Evolutionary conservation across 2,797 vertebrate species (phyloP).

Genomic region (Typhlichthys eigenmanni): DNA sequence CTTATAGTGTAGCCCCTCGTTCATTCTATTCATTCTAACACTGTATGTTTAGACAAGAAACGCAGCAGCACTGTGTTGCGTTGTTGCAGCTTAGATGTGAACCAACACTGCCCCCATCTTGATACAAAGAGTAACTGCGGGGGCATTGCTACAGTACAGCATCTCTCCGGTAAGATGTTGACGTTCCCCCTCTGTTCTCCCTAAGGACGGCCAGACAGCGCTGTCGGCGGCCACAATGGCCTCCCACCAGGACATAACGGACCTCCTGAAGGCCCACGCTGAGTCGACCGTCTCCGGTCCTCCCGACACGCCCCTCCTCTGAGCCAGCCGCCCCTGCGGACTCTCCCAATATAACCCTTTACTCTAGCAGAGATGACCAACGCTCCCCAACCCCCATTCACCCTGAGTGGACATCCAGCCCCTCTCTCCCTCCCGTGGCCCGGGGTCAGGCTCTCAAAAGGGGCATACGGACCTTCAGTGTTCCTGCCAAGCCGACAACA

Average conservation of each 20-base stretch:
- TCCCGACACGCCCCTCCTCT: constrained; percentile 51
- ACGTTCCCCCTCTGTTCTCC: constrained; percentile 13
- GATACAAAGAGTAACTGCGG: constrained; percentile 42
- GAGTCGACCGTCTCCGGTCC: constrained; percentile 34
- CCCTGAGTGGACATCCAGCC: background rate
- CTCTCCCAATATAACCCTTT: constrained; percentile 12
- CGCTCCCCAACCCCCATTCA: background rate
- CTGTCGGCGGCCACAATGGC: constrained; percentile 64
- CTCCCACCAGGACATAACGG: constrained; percentile 72
- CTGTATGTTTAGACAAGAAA: too few relatives aligned
- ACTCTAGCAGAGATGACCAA: too few relatives aligned
- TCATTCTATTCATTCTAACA: too few relatives aligned
- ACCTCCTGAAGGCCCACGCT: constrained; percentile 68
- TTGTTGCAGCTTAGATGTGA: background rate
- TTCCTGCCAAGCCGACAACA: constrained; percentile 51
- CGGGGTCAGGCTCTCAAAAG: too few relatives aligned
- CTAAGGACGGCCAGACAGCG: constrained; percentile 75
- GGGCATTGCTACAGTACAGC: too few relatives aligned
- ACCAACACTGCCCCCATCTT: constrained; percentile 59
- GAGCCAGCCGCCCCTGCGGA: constrained; percentile 36
- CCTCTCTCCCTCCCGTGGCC: background rate
- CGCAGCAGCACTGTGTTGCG: background rate
- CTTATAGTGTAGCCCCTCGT: too few relatives aligned
- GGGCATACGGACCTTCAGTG: background rate
- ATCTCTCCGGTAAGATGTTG: background rate